Base-by-base conservation (phyloP, 2,113 vertebrate genomes). In the Progne subis region DNA sequence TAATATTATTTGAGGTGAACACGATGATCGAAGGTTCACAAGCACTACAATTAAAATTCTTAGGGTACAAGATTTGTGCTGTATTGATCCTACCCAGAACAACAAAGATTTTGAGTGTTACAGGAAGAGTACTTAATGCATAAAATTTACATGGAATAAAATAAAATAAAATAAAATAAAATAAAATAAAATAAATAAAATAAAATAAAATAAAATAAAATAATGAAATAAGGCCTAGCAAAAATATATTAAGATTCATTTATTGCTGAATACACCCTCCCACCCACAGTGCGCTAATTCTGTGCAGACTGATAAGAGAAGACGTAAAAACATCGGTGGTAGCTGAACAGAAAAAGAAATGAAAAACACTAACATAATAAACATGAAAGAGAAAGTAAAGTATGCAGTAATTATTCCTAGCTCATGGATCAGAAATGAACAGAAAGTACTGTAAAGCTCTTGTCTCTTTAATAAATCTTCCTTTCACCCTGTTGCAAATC, bases 141-240 rank as follows among this genome's bases (percentile, higher is more conserved):
- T 47, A 72, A 63, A 80, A 75, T 65, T 39, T 55, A 25, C 44
- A 88, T 8, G 17, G 72, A 41, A 37, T 32, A 28, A 55, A 65
- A 44, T 18, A 39, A 49, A 77, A 61, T 15, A 71, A 41, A 75
- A 59, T 9, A 46, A 56, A 47, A 70, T n/a, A 79, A 82, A 88
- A 92, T 37, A 43, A 95, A 94, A 44, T 31, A 83, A 53, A 86
- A n/a, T 32, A 37, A 75, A 92, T n/a, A 34, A 95, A 94, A 50
- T 28, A 80, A 55, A 29, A 49, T 20, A 32, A 63, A 60, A 49
- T 9, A 41, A 41, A 57, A 41, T 28, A 23, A 74, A 26, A 49
- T 31, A 47, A n/a, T n/a, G 32, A 50, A 57, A 39, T 21, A 41
- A 43, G 0, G 16, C 2, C 5, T 31, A 90, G 52, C 3, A 79